phyloP scores from a whole-genome alignment of 1,140 invertebrate species.

The Drosophila mauritiana region DNA sequence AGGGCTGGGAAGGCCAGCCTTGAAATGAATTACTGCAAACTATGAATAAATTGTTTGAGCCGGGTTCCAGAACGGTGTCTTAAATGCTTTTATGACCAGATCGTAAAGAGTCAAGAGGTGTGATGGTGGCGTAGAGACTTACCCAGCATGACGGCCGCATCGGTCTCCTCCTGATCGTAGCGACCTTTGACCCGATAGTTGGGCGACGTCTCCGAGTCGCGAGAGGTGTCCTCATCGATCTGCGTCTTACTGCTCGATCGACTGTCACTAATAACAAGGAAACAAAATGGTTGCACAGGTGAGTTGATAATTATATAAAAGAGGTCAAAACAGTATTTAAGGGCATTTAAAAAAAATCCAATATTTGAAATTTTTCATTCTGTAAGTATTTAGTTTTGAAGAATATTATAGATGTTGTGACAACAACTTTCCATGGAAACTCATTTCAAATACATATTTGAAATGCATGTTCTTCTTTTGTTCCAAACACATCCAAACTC shows the following conservation, averaged over 20 bases:
- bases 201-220: conserved; percentile 94
- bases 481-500: too few species aligned
- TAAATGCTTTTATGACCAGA: conserved; percentile 29
- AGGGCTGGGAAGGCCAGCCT: conserved; percentile 64
- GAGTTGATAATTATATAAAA: neutral
- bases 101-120: conserved; percentile 67
- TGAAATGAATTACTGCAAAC: conserved; percentile 69
- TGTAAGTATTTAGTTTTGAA: too few species aligned
- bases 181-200: conserved; percentile 90
- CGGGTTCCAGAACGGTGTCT: conserved; percentile 4
- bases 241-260: conserved; percentile 86
- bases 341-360: neutral
- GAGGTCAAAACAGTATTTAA: neutral
- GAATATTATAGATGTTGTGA: too few species aligned
- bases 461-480: too few species aligned
- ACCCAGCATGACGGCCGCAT: conserved; percentile 98
- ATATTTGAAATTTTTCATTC: too few species aligned
- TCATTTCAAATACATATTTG: too few species aligned
- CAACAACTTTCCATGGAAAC: too few species aligned
- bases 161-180: conserved; percentile 97
- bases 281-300: neutral
- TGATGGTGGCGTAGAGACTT: conserved; percentile 61
- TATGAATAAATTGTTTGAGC: conserved; percentile 69
- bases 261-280: conserved; percentile 78
- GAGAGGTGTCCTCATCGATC: conserved; percentile 95